Evolutionary conservation across 2,113 vertebrate species (phyloP).

Genomic region (Python bivittatus): DNA sequence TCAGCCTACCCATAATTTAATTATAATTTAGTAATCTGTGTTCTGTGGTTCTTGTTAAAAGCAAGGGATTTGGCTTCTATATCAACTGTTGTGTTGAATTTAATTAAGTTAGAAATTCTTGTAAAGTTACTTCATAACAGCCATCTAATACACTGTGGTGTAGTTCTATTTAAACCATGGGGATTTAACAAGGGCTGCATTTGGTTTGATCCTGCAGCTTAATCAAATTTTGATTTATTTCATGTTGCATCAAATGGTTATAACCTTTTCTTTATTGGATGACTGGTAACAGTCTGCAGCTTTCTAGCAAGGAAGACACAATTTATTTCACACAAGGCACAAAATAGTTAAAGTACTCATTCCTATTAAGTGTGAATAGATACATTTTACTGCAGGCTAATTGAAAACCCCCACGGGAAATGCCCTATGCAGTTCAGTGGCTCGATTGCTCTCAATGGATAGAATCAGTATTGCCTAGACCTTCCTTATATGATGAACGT

Average conservation of each 20-base stretch:
- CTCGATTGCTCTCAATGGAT: background rate
- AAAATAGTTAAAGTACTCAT: slow-evolving; percentile 20
- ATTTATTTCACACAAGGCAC: slow-evolving; percentile 30
- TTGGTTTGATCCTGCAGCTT: background rate
- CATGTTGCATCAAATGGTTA: slow-evolving; percentile 2
- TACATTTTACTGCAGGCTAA: slow-evolving; percentile 10
- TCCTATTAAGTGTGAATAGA: background rate
- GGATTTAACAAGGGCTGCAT: background rate
- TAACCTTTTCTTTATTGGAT: background rate
- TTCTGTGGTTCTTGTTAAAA: too few species aligned
- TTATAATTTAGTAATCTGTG: too few species aligned
- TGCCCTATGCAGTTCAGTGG: slow-evolving; percentile 28
- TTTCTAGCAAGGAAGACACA: background rate
- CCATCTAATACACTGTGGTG: background rate
- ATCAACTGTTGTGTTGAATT: too few species aligned
- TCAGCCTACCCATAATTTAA: background rate
- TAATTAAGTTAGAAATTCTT: fast-evolving
- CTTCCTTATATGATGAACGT: slow-evolving; percentile 17
- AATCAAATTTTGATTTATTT: slow-evolving; percentile 27
- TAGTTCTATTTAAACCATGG: background rate
- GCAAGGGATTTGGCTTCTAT: too few species aligned
- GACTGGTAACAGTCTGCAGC: slow-evolving; percentile 14
- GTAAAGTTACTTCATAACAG: background rate
- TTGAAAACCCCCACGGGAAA: slow-evolving; percentile 26
- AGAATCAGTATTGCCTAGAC: slow-evolving; percentile 24